Evolutionary conservation across 2,797 vertebrate species (phyloP).

Genomic region (Spheniscus humboldti): DNA sequence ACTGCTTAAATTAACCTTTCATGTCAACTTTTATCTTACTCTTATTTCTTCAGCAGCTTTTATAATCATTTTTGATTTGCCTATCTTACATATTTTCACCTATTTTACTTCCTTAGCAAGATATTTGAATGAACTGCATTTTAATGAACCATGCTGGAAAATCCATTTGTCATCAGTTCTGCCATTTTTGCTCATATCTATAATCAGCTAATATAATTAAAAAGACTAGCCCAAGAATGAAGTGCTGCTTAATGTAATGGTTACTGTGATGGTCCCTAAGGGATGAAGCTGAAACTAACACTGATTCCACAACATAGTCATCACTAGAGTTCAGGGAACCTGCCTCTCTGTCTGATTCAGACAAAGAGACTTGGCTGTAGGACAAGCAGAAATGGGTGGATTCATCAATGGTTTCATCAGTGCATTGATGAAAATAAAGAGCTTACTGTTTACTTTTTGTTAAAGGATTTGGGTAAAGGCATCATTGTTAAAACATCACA

Average conservation of each 20-base stretch:
- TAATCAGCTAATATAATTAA: background rate
- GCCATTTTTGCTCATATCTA: background rate
- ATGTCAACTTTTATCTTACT: background rate
- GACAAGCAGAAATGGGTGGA: background rate
- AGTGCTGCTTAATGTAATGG: background rate
- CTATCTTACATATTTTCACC: constrained; percentile 16
- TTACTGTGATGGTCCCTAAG: background rate
- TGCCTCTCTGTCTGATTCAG: background rate
- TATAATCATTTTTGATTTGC: constrained; percentile 33
- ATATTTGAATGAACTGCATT: background rate
- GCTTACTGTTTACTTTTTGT: background rate
- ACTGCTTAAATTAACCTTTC: constrained; percentile 33
- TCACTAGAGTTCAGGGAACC: background rate
- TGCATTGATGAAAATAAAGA: background rate
- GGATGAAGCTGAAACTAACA: background rate
- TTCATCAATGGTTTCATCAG: background rate
- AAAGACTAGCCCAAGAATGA: background rate
- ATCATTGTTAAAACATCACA: background rate
- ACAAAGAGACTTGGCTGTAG: background rate
- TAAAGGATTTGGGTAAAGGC: background rate
- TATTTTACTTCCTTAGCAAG: background rate
- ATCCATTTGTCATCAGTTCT: background rate
- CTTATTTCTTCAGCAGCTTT: constrained; percentile 7
- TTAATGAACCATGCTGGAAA: background rate
- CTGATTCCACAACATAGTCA: background rate